phyloP scores from a whole-genome alignment of 2,797 vertebrate species.

The Glyptemys insculpta region DNA sequence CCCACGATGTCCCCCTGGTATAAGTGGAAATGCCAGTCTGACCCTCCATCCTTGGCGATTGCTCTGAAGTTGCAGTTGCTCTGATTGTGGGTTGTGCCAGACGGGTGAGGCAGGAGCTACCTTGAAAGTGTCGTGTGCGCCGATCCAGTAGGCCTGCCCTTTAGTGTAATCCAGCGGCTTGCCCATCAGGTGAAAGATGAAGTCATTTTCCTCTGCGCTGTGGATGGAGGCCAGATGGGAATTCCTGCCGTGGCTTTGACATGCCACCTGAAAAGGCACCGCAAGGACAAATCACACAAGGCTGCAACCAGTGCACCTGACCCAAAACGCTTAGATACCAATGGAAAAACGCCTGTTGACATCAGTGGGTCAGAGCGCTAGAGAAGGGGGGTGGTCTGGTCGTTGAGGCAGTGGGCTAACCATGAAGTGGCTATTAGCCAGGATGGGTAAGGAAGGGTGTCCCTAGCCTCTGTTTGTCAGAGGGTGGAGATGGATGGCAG shows the following conservation, averaged over 20 bases:
- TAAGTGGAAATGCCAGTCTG: no score
- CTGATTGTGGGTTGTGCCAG: no score
- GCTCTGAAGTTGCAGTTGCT: no score
- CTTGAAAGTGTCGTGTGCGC: constrained; percentile 2
- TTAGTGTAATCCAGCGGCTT: background rate
- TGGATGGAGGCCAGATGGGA: constrained; percentile 18
- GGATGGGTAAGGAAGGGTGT: no score
- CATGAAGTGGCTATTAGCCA: no score
- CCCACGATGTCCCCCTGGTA: no score
- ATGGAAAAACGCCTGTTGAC: background rate
- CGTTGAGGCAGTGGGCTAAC: no score
- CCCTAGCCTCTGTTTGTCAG: no score
- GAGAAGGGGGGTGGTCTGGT: background rate
- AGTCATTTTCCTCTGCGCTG: constrained; percentile 7
- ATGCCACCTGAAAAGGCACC: background rate
- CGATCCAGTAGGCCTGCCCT: constrained; percentile 1
- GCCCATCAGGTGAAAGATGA: constrained; percentile 17
- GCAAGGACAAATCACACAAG: background rate
- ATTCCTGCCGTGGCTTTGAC: background rate
- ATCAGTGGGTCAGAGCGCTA: background rate
- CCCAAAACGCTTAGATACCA: background rate
- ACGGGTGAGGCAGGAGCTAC: background rate
- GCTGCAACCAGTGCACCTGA: no score
- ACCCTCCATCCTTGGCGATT: no score
- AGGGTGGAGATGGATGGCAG: no score